Evolutionary conservation across 2,888 invertebrate genomes (phyloP), one percentile per base, ranked within the genome.

Genomic region (Drosophila antonietae): DNA sequence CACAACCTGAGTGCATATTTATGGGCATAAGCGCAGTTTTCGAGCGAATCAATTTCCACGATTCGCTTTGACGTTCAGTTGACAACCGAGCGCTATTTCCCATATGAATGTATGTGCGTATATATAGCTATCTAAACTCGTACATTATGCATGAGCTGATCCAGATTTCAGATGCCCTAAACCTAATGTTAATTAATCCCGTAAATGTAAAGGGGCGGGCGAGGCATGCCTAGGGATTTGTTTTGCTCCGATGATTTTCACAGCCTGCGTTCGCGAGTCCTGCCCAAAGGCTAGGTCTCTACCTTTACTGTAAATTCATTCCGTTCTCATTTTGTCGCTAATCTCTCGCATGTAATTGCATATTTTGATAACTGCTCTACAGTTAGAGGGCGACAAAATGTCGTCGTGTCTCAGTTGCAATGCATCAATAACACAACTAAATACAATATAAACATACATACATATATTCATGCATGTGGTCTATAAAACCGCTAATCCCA

Each of bases 1-100:
- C 14, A 20, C 20, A 44, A 20, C 20, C 20, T 20, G 5, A 14
- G 12, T 12, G 44, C 14, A 20, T 20, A 28, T 28, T 15, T 43
- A 15, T 52, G 4, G 33, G 18, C 41, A 61, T 57, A 52, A 56
- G 72, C 43, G 56, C 43, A 77, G 15, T 7, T 55, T 28, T 41
- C 80, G 75, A 77, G 81, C 89, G 75, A 89, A 85, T 89, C 78
- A 84, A 84, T 81, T 76, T 47, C 31, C 47, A 61, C 80, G 78
- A 81, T 72, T 79, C 78, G 74, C 77, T 82, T 89, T 89, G 90
- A 90, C 90, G 83, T 79, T 90, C 77, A 81, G 90, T 89, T 89
- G 90, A 82, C 86, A 80, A 78, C 65, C 47, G 15, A 23, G 7
- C 14, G 20, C 20, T 14, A n/a, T 31, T 31, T 31, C n/a, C 9